These are phyloP conservation scores for Epinephelus awoara DNA, from an alignment of 2,797 vertebrate genomes.

Conservation along the genomic window DNA sequence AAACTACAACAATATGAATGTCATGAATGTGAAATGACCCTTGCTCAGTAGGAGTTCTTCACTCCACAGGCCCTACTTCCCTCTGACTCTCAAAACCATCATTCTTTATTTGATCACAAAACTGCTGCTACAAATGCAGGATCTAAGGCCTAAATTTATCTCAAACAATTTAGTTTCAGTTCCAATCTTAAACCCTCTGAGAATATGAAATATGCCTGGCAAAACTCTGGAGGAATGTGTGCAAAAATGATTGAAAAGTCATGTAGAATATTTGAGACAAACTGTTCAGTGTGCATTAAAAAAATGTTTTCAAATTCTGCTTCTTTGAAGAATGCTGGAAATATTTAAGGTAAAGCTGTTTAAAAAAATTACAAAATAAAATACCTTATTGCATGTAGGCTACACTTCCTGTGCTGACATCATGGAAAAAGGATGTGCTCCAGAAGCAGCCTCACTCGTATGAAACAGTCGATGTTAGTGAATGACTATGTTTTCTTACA, in stretches of 20 bases:
- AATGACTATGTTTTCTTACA: not conserved
- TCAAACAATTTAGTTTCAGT: not conserved
- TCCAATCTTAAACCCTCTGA: not conserved
- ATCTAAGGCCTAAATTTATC: not conserved
- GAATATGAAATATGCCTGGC: not conserved
- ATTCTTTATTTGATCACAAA: not conserved
- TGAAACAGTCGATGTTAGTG: too few relatives aligned
- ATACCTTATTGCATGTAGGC: not conserved
- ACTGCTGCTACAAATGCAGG: not conserved
- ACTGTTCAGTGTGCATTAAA: not conserved
- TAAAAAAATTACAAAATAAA: not conserved
- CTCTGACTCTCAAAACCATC: too few relatives aligned
- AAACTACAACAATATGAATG: too few relatives aligned
- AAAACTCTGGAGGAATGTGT: not conserved
- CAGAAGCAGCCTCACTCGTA: not conserved
- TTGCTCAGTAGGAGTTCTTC: too few relatives aligned
- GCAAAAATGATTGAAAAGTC: not conserved
- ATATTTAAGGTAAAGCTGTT: not conserved
- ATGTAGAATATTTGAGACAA: not conserved
- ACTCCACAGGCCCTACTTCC: too few relatives aligned
- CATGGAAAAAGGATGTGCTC: constrained; percentile 40
- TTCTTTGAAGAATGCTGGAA: not conserved
- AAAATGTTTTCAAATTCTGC: not conserved
- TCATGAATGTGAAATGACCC: too few relatives aligned
- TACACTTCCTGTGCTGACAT: constrained; percentile 43